Evolutionary conservation across 2,888 invertebrate species (phyloP).

Genomic region (Campoplex capitator): DNA sequence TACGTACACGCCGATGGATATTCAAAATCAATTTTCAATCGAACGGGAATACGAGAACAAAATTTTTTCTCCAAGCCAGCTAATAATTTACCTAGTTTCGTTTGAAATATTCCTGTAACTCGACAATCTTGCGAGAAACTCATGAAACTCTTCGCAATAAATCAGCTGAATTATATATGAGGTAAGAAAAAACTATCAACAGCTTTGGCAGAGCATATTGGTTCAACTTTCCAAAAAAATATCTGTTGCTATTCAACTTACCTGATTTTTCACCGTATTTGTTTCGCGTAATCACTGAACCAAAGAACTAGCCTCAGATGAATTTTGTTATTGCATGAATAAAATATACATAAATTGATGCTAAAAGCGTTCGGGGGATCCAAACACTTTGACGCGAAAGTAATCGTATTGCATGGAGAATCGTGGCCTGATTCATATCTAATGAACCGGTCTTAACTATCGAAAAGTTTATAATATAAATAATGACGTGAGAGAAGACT

Average conservation of each 20-base stretch:
- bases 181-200: neutral
- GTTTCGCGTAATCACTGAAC: neutral
- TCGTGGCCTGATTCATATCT: neutral
- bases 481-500: neutral
- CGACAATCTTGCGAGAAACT: neutral
- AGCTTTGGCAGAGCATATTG: neutral
- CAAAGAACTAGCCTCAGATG: neutral
- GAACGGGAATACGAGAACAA: slow-evolving; percentile 1
- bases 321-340: neutral
- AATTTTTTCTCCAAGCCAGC: slow-evolving; percentile 26
- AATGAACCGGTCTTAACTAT: neutral
- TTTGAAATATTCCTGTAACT: slow-evolving; percentile 11
- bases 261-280: no score
- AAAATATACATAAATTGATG: neutral
- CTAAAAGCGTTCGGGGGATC: neutral
- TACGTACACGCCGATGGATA: slow-evolving; percentile 14
- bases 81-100: slow-evolving; percentile 29
- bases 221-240: neutral
- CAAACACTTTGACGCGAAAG: neutral
- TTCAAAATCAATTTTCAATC: slow-evolving; percentile 49
- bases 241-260: no score
- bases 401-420: neutral
- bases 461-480: slow-evolving; percentile 13
- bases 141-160: neutral
- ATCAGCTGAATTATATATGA: neutral